Percentiles rank a stretch among this genome's conserved stretches.
Conservation (phyloP, 1,140 invertebrate species). For the Pemphigus obesinymphae region DNA sequence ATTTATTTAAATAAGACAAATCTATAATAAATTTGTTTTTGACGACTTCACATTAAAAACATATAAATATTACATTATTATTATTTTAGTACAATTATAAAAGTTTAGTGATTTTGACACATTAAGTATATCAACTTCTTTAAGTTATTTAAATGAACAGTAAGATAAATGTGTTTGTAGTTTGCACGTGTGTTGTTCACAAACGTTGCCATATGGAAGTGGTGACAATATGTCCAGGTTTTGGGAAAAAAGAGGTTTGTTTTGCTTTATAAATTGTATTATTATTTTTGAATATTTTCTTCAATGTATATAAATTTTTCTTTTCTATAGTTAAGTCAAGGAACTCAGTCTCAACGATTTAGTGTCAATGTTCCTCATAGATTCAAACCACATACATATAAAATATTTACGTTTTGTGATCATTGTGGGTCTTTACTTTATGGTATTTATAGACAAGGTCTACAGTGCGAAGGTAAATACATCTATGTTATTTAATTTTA, state of each 20-base stretch:
- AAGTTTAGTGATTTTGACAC: too few relatives aligned
- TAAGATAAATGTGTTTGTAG: conserved; percentile 56
- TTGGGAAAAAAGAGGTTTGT: conserved; percentile 72
- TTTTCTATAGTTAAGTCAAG: conserved; percentile 53
- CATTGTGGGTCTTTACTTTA: conserved; percentile 96
- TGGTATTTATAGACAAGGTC: conserved; percentile 91
- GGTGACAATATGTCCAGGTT: conserved; percentile 91
- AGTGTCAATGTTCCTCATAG: conserved; percentile 98
- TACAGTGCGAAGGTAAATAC: conserved; percentile 89
- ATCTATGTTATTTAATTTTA: background rate
- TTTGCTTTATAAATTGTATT: conserved; percentile 32
- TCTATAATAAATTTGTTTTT: too few relatives aligned
- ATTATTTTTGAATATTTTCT: conserved; percentile 8
- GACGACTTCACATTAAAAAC: too few relatives aligned
- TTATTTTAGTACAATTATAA: too few relatives aligned
- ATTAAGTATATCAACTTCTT: too few relatives aligned
- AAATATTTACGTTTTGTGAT: conserved; percentile 97
- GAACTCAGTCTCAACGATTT: conserved; percentile 72
- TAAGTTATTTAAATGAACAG: too few relatives aligned
- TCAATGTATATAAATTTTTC: conserved; percentile 4
- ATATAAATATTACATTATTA: too few relatives aligned
- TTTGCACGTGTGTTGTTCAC: conserved; percentile 96
- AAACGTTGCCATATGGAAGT: conserved; percentile 92
- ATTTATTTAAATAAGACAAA: too few relatives aligned
- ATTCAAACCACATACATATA: conserved; percentile 89